phyloP scores from a whole-genome alignment of 2,888 invertebrate genomes.

The Cheiracanthium punctorium region DNA sequence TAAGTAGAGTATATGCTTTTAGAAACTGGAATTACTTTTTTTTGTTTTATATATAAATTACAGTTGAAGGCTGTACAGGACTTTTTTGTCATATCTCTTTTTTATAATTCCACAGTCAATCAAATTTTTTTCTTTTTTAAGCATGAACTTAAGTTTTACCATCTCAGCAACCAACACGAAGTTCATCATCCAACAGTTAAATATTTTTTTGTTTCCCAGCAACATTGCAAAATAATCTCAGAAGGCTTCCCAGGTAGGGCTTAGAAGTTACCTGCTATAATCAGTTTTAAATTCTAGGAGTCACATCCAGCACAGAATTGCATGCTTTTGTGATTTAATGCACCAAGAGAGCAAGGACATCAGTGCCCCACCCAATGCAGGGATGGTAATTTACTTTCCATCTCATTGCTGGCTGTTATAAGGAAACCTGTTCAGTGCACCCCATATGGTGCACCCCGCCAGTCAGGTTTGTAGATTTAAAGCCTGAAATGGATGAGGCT shows the following conservation, averaged over 20 bases:
- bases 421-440: constrained; percentile 66
- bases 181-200: background rate
- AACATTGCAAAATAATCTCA: constrained; percentile 63
- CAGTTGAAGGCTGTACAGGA: constrained; percentile 29
- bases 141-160: background rate
- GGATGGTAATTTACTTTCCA: background rate
- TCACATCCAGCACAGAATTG: background rate
- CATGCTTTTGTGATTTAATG: background rate
- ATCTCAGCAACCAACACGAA: background rate
- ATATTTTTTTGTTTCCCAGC: background rate
- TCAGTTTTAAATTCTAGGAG: background rate
- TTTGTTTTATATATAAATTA: too few relatives aligned
- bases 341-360: background rate
- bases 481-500: constrained; percentile 59
- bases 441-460: constrained; percentile 71
- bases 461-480: constrained; percentile 71
- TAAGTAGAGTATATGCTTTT: background rate
- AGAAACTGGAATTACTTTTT: background rate
- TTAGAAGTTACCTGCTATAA: constrained; percentile 29
- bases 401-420: constrained; percentile 47
- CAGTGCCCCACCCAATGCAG: background rate
- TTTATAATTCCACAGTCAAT: too few relatives aligned
- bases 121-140: too few relatives aligned
- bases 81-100: too few relatives aligned
- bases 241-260: constrained; percentile 13